A percentile compares a stretch with the other conserved stretches of the same genome.
phyloP scores from a whole-genome alignment of 2,113 vertebrate species.

The Campylomormyrus tamandua region DNA sequence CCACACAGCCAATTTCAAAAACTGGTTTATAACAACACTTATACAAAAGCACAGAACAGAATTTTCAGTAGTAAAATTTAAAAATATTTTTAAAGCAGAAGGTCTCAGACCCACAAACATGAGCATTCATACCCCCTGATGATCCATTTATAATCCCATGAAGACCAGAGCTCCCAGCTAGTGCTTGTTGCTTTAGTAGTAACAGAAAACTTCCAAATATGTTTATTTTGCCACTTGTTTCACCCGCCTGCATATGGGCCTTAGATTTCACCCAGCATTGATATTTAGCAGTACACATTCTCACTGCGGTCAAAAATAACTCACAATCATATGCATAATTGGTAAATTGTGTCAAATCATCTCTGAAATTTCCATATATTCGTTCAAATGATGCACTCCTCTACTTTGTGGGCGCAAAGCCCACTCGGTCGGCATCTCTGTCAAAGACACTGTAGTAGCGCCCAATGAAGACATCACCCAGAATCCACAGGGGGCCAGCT shows the following conservation, averaged over 20 bases:
- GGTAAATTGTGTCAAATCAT: neutral
- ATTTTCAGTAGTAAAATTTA: neutral
- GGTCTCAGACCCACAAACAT: neutral
- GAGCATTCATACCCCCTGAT: neutral
- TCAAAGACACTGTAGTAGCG: conserved; percentile 76
- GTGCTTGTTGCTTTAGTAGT: neutral
- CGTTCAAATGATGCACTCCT: neutral
- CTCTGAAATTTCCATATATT: neutral
- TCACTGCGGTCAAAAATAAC: neutral
- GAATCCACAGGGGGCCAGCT: conserved; percentile 74
- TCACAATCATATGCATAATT: neutral
- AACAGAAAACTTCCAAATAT: neutral
- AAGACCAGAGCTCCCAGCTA: neutral
- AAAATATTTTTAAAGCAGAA: neutral
- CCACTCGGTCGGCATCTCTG: conserved; percentile 58
- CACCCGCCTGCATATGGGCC: neutral
- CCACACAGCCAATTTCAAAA: neutral
- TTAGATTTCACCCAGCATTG: neutral
- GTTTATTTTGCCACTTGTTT: neutral
- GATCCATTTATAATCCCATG: neutral
- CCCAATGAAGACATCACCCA: conserved; percentile 77
- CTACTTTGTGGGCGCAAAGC: conserved; percentile 61
- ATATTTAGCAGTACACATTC: neutral
- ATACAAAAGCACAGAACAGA: neutral
- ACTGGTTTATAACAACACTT: neutral